Evolutionary conservation across 2,797 vertebrate species (phyloP).

Genomic region (Sebastes oblongus): DNA sequence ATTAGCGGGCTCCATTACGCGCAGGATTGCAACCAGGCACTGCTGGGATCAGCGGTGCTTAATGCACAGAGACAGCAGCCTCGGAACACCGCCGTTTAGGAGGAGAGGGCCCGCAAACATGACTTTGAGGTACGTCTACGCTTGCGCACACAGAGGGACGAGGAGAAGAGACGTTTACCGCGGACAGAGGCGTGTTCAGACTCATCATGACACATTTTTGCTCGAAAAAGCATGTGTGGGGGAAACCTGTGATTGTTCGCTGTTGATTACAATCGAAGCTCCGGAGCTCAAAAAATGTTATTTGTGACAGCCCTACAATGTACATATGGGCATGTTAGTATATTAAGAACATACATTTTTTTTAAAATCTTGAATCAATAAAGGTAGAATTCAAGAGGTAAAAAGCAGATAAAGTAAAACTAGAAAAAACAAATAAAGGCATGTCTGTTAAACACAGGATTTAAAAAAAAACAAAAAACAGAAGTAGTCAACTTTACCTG

Average conservation of each 20-base stretch:
- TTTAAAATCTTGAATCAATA: not conserved
- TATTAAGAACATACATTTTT: not conserved
- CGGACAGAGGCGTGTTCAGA: too few relatives aligned
- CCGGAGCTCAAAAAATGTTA: fast-evolving
- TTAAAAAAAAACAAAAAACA: not conserved
- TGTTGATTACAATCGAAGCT: too few relatives aligned
- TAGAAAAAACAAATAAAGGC: not conserved
- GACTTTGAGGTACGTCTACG: too few relatives aligned
- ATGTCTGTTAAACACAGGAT: not conserved
- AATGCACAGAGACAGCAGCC: fast-evolving
- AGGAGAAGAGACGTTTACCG: too few relatives aligned
- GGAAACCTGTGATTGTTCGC: fast-evolving
- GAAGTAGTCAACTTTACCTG: not conserved
- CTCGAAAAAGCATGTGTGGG: too few relatives aligned
- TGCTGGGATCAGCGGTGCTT: too few relatives aligned
- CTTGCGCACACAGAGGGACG: too few relatives aligned
- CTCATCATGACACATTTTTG: too few relatives aligned
- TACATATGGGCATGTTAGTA: not conserved
- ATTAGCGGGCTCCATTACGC: too few relatives aligned
- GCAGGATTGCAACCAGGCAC: too few relatives aligned
- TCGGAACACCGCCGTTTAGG: fast-evolving
- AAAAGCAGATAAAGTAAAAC: not conserved
- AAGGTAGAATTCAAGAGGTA: not conserved
- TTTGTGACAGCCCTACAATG: fast-evolving
- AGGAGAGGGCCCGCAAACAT: too few relatives aligned